phyloP scores from a whole-genome alignment of 2,113 vertebrate species.

The Gulo gulo region DNA sequence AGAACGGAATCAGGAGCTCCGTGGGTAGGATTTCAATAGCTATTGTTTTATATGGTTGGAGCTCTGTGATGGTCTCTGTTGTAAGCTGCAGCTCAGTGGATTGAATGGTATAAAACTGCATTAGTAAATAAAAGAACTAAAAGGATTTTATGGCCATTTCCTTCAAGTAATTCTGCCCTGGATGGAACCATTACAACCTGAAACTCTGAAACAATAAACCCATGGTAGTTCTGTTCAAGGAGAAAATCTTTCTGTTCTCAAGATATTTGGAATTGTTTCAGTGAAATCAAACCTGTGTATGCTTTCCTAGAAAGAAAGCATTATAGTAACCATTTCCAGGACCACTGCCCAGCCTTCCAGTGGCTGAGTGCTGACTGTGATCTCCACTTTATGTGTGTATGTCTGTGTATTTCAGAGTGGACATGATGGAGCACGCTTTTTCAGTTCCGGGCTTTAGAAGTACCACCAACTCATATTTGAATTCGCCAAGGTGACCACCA shows the following conservation, averaged over 20 bases:
- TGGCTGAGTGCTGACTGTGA: background rate
- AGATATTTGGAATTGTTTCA: background rate
- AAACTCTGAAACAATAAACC: constrained; percentile 4
- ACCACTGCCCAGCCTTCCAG: background rate
- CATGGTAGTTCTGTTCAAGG: background rate
- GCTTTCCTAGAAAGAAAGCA: background rate
- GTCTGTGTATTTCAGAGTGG: background rate
- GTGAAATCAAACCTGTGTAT: background rate
- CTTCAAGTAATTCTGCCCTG: background rate
- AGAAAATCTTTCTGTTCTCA: background rate
- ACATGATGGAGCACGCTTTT: background rate
- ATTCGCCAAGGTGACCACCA: background rate
- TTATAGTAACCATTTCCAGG: background rate
- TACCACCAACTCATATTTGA: background rate
- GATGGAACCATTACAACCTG: background rate
- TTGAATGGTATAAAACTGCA: background rate
- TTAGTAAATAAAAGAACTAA: background rate
- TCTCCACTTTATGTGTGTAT: fast-evolving
- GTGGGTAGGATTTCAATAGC: background rate
- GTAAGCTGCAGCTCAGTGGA: background rate
- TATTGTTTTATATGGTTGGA: background rate
- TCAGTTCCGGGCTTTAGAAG: background rate
- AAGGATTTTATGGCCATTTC: background rate
- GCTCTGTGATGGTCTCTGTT: background rate
- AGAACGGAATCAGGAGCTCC: background rate